These are phyloP conservation scores for Xestobium rufovillosum DNA, from an alignment of 2,888 invertebrate species.

Conservation along the genomic window DNA sequence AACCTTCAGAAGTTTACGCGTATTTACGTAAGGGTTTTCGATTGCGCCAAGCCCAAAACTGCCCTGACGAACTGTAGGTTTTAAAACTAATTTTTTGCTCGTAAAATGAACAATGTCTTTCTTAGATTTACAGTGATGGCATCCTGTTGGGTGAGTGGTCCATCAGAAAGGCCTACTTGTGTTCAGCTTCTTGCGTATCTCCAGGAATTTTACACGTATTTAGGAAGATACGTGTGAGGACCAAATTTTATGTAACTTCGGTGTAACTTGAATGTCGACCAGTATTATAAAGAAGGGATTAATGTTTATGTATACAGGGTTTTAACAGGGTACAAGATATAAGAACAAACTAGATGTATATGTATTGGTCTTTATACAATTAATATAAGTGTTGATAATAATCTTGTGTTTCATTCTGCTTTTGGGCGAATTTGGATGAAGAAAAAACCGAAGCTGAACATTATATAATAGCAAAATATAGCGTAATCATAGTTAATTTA, in stretches of 20 bases:
- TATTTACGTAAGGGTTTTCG: constrained; percentile 85
- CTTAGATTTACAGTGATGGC: constrained; percentile 65
- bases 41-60: constrained; percentile 84
- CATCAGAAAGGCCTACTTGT: constrained; percentile 59
- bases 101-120: too few relatives aligned
- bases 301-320: too few relatives aligned
- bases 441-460: too few relatives aligned
- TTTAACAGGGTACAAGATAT: too few relatives aligned
- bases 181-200: constrained; percentile 63
- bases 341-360: too few relatives aligned
- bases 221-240: constrained; percentile 57
- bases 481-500: constrained; percentile 20
- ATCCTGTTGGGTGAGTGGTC: constrained; percentile 63
- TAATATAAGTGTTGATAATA: too few relatives aligned
- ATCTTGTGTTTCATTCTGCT: too few relatives aligned
- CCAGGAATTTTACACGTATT: constrained; percentile 65
- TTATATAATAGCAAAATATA: constrained; percentile 16
- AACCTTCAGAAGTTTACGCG: constrained; percentile 84
- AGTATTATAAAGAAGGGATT: too few relatives aligned
- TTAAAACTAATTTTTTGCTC: constrained; percentile 10
- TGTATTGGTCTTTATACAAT: too few relatives aligned
- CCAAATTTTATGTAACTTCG: too few relatives aligned
- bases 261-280: too few relatives aligned
- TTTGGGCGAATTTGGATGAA: too few relatives aligned
- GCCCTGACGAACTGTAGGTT: constrained; percentile 92